These are phyloP conservation scores for Ianthella basta DNA, from an alignment of 37 sponge, comb jelly and placozoan species.

Conservation along the genomic window DNA sequence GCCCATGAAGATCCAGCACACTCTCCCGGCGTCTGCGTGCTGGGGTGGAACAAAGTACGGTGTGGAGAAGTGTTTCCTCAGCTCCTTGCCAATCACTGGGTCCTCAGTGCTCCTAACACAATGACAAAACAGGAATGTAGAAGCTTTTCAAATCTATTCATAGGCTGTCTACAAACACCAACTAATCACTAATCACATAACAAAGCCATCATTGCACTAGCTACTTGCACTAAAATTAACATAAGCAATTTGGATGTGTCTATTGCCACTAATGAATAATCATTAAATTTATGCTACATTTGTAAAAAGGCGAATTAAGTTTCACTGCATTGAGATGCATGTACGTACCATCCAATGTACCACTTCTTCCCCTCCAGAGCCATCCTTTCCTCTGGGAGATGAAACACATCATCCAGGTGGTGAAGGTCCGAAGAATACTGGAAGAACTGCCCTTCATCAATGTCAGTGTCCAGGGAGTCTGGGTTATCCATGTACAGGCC, in stretches of 20 bases:
- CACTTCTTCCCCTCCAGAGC: constrained; percentile 62
- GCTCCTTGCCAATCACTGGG: constrained; percentile 45
- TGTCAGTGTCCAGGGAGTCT: constrained; percentile 48
- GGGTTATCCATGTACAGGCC: constrained; percentile 55
- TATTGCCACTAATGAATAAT: too few relatives aligned
- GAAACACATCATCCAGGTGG: constrained; percentile 64
- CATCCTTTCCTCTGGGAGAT: constrained; percentile 50
- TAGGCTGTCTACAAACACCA: too few relatives aligned
- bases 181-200: too few relatives aligned
- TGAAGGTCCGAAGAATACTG: constrained; percentile 68
- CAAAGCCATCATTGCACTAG: too few relatives aligned
- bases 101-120: constrained; percentile 74
- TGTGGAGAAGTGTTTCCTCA: constrained; percentile 40
- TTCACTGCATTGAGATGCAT: too few relatives aligned
- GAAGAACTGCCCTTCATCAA: constrained; percentile 73
- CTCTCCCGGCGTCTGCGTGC: not conserved
- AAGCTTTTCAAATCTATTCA: too few relatives aligned
- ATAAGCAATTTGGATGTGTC: too few relatives aligned
- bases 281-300: too few relatives aligned
- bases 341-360: constrained; percentile 93
- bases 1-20: constrained; percentile 92
- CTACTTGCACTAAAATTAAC: too few relatives aligned
- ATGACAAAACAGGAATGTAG: not conserved
- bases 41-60: constrained; percentile 72
- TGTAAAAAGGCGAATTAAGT: too few relatives aligned